A percentile compares a stretch with the other conserved stretches of the same genome.
phyloP scores from a whole-genome alignment of 2,888 invertebrate species.

The Notodonta ziczac region DNA sequence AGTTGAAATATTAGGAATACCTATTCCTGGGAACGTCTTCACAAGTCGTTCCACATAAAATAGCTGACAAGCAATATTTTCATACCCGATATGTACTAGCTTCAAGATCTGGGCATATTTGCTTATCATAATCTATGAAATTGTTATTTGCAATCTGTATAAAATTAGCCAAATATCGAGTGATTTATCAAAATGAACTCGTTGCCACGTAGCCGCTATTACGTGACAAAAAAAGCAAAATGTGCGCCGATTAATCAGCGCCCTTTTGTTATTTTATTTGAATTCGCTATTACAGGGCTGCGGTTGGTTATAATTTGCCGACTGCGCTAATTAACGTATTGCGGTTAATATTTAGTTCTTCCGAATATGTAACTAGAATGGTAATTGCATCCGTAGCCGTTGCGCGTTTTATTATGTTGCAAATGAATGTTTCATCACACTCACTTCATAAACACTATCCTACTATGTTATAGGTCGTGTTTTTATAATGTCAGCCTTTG shows the following conservation, averaged over 20 bases:
- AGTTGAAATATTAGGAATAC: background rate
- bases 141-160: constrained; percentile 1
- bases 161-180: constrained; percentile 28
- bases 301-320: constrained; percentile 20
- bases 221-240: constrained; percentile 33
- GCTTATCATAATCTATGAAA: too few relatives aligned
- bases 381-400: background rate
- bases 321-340: constrained; percentile 26
- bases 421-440: too few relatives aligned
- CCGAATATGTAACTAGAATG: constrained; percentile 7
- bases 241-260: constrained; percentile 38
- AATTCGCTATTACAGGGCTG: constrained; percentile 24
- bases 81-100: too few relatives aligned
- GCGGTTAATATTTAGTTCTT: constrained; percentile 28
- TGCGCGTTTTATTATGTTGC: too few relatives aligned
- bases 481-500: constrained; percentile 25
- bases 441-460: too few relatives aligned
- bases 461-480: background rate
- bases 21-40: too few relatives aligned
- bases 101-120: too few relatives aligned
- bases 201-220: constrained; percentile 21
- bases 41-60: too few relatives aligned
- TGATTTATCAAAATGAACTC: constrained; percentile 44
- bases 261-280: constrained; percentile 26
- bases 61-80: too few relatives aligned